Evolutionary conservation across 2,888 invertebrate species (phyloP), one percentile per base, ranked within the genome.

Genomic region (Apodemia zela): DNA sequence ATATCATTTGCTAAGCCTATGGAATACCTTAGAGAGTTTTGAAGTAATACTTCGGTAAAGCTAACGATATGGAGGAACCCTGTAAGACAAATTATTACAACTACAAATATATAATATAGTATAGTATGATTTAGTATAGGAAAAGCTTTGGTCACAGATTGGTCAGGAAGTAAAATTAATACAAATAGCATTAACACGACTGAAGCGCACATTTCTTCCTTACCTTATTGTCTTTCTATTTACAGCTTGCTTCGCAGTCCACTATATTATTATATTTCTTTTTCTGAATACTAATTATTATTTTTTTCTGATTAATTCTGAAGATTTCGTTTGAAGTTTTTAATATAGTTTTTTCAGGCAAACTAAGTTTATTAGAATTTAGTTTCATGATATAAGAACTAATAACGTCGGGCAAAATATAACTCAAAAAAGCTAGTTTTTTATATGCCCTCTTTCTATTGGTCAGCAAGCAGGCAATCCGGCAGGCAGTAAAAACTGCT

Each of bases 21-120:
- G 88, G 87, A 89, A 89, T 88, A 42, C 42, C 42, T 42, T 42
- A 80, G 81, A 75, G 80, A 83, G 82, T 78, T 81, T 84, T 85
- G 86, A 84, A 87, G 81, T 85, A 89, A 89, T 87, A 89, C 87
- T 87, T 89, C 81, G 82, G 85, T 89, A 89, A 88, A 87, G 88
- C 89, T 89, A 89, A 88, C 89, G 90, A 91, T 91, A 91, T 91
- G 90, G 84, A 86, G 89, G 82, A 89, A 91, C 90, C 90, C 90
- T 91, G 90, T 90, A 85, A 85, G 84, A 87, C 81, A 85, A 87
- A 82, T 82, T 70, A 83, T 88, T 83, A 84, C 78, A 80, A 71
- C 72, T 79, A 81, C 81, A 81, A 87, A 85, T 83, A 84, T 82
- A 87, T 78, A 77, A 42, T 72, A 76, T 82, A 83, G 42, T 42